A percentile compares a stretch with the other conserved stretches of the same genome.
Conservation (phyloP, 2,888 invertebrate genomes). For the Adineta ricciae region DNA sequence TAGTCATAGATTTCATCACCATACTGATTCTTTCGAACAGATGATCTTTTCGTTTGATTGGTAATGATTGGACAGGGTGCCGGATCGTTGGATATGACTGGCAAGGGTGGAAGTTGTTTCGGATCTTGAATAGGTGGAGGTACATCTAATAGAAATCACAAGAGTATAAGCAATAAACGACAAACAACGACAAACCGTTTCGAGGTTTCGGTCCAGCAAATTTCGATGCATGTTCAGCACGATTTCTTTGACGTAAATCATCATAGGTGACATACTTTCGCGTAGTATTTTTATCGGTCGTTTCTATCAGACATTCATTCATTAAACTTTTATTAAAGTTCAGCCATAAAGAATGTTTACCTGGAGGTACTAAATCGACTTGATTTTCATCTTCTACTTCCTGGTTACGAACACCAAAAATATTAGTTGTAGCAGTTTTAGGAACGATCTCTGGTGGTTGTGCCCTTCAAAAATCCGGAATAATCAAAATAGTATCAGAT, state of each 20-base stretch:
- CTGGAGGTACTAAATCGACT: not conserved
- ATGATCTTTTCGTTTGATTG: not conserved
- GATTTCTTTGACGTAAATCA: slow-evolving; percentile 19
- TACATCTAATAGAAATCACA: too few relatives aligned
- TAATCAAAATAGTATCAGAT: too few relatives aligned
- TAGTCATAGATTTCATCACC: slow-evolving; percentile 7
- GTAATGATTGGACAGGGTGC: not conserved
- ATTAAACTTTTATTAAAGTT: not conserved
- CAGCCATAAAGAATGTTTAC: not conserved
- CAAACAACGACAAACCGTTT: not conserved
- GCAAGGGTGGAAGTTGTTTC: not conserved
- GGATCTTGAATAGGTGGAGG: not conserved
- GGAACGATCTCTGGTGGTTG: slow-evolving; percentile 6
- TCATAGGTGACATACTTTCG: not conserved
- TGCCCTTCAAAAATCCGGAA: not conserved
- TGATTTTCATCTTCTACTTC: not conserved
- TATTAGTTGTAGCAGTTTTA: not conserved
- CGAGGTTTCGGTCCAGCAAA: not conserved
- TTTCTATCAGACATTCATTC: not conserved
- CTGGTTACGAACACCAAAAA: not conserved
- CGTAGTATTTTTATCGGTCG: not conserved
- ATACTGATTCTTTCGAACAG: not conserved
- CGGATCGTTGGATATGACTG: not conserved
- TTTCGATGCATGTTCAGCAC: not conserved
- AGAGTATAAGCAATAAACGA: not conserved